Base-by-base conservation (phyloP, 2,797 vertebrate genomes). In the Mastacembelus armatus region DNA sequence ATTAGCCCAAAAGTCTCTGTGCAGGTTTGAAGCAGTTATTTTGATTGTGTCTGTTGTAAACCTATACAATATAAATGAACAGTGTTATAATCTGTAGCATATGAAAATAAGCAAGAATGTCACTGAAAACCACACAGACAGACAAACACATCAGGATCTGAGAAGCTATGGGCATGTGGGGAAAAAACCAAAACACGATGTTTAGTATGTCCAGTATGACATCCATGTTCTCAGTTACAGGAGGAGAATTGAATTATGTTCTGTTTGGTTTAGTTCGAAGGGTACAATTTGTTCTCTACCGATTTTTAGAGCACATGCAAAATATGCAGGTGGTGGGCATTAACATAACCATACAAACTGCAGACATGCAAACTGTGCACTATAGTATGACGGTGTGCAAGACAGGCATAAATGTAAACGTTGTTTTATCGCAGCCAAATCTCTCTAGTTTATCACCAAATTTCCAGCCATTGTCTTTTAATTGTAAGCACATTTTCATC, bases 251-350 rank as follows among this genome's bases (percentile, higher is more conserved):
- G 11, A 50, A 68, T 58, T 55, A 61, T 38, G 30, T 67, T 65
- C 24, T 55, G 70, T 77, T 83, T 80, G 62, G 11, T 79, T 81
- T 62, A 39, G 21, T 75, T 65, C 80, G 44, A 78, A 80, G 69
- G 66, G 55, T 68, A 77, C 61, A 81, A 60, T 71, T 78, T 78
- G 70, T 80, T 48, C 68, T 66, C 50, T 50, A 45, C 32, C 57
- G 57, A 69, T 74, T 74, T n/a, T 67, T 8, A 54, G 51, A 54
- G 63, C 14, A 18, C 67, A 38, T 66, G 59, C 29, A 73, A 58
- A 80, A 49, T 61, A n/a, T 63, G 22, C 58, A 32, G 22, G 45
- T 64, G 65, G 61, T 71, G 60, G 61, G 7, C 29, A 35, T 71
- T 57, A 68, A 52, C 38, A 30, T 71, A 24, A 38, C 42, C 60